These are phyloP conservation scores for Drosophila pseudotalamancana DNA, from an alignment of 2,888 invertebrate genomes.

Conservation along the genomic window DNA sequence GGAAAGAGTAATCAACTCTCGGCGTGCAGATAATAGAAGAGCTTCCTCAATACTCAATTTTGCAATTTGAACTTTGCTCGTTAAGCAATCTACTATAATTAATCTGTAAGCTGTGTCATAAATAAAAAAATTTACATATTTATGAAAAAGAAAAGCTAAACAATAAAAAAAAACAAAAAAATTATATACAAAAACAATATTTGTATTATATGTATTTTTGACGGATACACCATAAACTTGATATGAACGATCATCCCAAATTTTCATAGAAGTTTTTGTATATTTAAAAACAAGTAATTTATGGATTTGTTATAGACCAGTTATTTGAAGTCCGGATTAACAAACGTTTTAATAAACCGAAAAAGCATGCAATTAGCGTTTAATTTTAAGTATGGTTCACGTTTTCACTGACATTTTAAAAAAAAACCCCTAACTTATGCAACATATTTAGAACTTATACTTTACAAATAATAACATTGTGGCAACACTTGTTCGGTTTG, in stretches of 20 bases:
- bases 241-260: too few species aligned
- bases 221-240: too few species aligned
- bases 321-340: too few species aligned
- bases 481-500: neutral
- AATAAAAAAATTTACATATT: neutral
- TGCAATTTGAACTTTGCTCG: neutral
- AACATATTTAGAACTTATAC: neutral
- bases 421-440: slow-evolving; percentile 1
- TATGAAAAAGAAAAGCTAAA: neutral
- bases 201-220: too few species aligned
- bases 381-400: too few species aligned
- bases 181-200: neutral
- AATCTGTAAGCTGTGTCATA: neutral
- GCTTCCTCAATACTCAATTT: neutral
- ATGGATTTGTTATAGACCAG: too few species aligned
- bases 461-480: neutral
- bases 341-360: too few species aligned
- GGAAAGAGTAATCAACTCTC: neutral
- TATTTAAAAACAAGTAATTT: too few species aligned
- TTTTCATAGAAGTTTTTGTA: too few species aligned
- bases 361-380: too few species aligned
- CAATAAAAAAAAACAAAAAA: neutral
- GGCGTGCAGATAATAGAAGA: too few species aligned
- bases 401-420: neutral
- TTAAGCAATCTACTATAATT: neutral